These are phyloP conservation scores for Drosophila emarginata DNA, from an alignment of 2,888 invertebrate genomes.

Conservation along the genomic window DNA sequence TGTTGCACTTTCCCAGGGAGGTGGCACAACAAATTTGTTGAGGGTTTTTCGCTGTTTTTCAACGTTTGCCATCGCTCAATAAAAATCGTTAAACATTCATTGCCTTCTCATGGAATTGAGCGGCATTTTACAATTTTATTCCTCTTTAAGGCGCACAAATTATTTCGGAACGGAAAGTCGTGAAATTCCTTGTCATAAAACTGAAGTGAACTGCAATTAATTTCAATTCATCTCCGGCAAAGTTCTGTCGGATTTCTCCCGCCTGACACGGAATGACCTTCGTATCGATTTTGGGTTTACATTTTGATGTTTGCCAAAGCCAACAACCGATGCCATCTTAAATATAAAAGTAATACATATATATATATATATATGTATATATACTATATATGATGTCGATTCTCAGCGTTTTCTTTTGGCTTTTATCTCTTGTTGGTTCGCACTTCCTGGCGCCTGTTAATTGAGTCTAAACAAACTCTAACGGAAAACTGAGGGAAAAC, in stretches of 20 bases:
- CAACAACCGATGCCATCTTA: slow-evolving; percentile 10
- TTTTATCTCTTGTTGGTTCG: slow-evolving; percentile 12
- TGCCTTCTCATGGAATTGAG: slow-evolving; percentile 17
- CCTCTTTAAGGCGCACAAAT: slow-evolving; percentile 19
- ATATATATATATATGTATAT: slow-evolving; percentile 24
- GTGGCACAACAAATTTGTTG: slow-evolving; percentile 10
- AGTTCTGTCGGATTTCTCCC: slow-evolving; percentile 35
- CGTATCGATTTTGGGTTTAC: slow-evolving; percentile 39
- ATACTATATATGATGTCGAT: slow-evolving; percentile 4
- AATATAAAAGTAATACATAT: slow-evolving; percentile 4
- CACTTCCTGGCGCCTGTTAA: slow-evolving; percentile 39
- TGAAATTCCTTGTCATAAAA: slow-evolving; percentile 37
- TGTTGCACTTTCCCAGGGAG: slow-evolving; percentile 23
- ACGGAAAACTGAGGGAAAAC: not conserved
- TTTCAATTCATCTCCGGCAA: slow-evolving; percentile 22
- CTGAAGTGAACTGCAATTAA: slow-evolving; percentile 44
- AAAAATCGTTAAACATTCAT: slow-evolving; percentile 28
- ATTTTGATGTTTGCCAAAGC: slow-evolving; percentile 32
- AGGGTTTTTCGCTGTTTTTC: not conserved
- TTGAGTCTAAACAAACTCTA: slow-evolving; percentile 37
- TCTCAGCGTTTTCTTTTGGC: slow-evolving; percentile 6
- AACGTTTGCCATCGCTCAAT: slow-evolving; percentile 31
- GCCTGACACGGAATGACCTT: slow-evolving; percentile 38
- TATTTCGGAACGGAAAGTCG: slow-evolving; percentile 1
- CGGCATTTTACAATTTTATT: slow-evolving; percentile 22